Evolutionary conservation across 2,888 invertebrate species (phyloP), one percentile per base, ranked within the genome.

Genomic region (Lathronympha strigana): DNA sequence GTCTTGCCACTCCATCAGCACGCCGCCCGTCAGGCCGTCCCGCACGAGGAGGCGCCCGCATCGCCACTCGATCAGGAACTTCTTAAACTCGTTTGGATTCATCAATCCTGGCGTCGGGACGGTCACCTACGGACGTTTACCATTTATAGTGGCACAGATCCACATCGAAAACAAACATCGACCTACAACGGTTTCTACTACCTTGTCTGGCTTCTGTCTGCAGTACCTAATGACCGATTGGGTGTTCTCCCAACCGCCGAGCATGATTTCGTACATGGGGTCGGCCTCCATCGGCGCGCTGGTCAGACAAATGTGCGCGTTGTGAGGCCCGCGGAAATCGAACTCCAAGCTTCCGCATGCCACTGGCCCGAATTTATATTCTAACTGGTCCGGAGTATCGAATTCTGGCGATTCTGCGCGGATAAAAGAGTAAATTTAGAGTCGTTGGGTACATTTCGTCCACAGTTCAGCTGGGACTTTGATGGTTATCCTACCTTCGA

Each of bases 191-290:
- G 71, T 76, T 72, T 68, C 73, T 71, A 79, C 79, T 90, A 94
- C 94, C 93, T 94, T 94, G 72, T 94, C 94, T 33, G 94, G 94
- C 76, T 93, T 92, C 81, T 93, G 91, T 72, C 93, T 92, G 88
- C 93, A 93, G 81, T 93, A 87, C 80, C 94, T 93, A 81, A 94
- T 94, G 70, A 93, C 94, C 40, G 94, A 94, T 72, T 93, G 93
- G 51, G 89, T 91, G 81, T 95, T 95, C 68, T 93, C 93, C 95
- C 95, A 95, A 67, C 95, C 95, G 58, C 95, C 95, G 72, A 95
- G 91, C 74, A 95, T 92, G 71, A 95, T 88, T 87, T 95, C 95
- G 79, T 94, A 94, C 90, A 94, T 94, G 25, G 94, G 94, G 72
- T 93, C 93, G 64, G 93, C 88, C 77, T 94, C 94, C 43, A 82